phyloP scores from a whole-genome alignment of 2,113 vertebrate genomes.

The Ammodytes dubius region DNA sequence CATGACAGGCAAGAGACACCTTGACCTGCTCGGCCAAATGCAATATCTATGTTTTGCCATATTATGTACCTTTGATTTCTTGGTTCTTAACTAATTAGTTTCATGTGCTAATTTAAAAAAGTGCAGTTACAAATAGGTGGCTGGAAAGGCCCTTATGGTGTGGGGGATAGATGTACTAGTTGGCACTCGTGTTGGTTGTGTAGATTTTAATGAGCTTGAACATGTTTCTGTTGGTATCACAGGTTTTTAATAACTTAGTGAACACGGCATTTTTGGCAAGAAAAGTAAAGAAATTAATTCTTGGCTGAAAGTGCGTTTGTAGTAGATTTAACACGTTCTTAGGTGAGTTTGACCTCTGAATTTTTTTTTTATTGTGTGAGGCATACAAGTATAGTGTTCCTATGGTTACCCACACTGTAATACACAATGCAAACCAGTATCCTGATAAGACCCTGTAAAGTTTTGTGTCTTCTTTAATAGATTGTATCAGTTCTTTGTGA shows the following conservation, averaged over 20 bases:
- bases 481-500: not conserved
- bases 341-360: not conserved
- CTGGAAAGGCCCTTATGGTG: no score
- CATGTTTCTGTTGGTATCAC: not conserved
- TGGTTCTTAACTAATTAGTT: no score
- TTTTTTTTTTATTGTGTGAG: no score
- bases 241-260: not conserved
- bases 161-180: no score
- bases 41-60: no score
- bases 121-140: no score
- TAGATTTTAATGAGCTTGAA: not conserved
- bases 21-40: no score
- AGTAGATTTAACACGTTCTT: not conserved
- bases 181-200: not conserved
- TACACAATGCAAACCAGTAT: not conserved
- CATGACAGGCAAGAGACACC: no score
- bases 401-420: slow-evolving; percentile 1
- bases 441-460: not conserved
- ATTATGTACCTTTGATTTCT: no score
- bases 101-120: no score
- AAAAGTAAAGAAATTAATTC: not conserved
- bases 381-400: not conserved
- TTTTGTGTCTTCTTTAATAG: not conserved
- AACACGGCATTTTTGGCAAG: no score
- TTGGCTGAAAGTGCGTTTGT: not conserved